Evolutionary conservation across 2,113 vertebrate genomes (phyloP).

Genomic region (Aphyosemion australe): DNA sequence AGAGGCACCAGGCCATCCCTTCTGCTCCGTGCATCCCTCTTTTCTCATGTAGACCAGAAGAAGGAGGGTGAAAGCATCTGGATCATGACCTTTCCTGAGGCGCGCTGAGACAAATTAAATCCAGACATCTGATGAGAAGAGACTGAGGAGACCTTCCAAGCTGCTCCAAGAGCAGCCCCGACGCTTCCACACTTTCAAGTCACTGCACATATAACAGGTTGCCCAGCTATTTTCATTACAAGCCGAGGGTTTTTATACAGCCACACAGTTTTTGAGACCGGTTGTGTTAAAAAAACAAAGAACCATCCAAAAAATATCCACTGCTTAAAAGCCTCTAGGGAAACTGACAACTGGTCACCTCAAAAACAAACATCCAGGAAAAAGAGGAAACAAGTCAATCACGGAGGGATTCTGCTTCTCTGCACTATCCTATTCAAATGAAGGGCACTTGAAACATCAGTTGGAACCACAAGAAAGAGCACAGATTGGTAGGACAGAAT

Average conservation of each 20-base stretch:
- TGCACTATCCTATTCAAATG: slow-evolving; percentile 30
- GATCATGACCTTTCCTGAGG: slow-evolving; percentile 78
- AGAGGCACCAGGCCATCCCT: slow-evolving; percentile 48
- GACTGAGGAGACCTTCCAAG: slow-evolving; percentile 64
- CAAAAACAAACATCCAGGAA: slow-evolving; percentile 57
- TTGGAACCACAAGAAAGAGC: slow-evolving; percentile 39
- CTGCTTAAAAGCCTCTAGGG: slow-evolving; percentile 55
- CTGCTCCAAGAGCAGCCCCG: slow-evolving; percentile 49
- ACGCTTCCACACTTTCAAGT: slow-evolving; percentile 56
- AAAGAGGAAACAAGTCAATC: slow-evolving; percentile 35
- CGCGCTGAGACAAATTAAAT: slow-evolving; percentile 76
- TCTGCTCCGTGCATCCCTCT: slow-evolving; percentile 32
- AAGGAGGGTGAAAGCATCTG: slow-evolving; percentile 67
- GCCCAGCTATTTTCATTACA: slow-evolving; percentile 54
- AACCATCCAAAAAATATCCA: slow-evolving; percentile 10
- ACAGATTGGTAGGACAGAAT: slow-evolving; percentile 57
- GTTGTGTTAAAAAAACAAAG: neutral
- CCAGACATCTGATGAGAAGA: slow-evolving; percentile 71
- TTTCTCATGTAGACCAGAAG: slow-evolving; percentile 55
- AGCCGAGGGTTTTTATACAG: slow-evolving; percentile 16
- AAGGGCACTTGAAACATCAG: slow-evolving; percentile 44
- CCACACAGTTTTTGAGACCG: slow-evolving; percentile 2
- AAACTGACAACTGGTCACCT: slow-evolving; percentile 65
- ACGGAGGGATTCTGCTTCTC: slow-evolving; percentile 58
- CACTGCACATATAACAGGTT: slow-evolving; percentile 58